These are phyloP conservation scores for Eulemur coronatus DNA, from an alignment of 2,797 vertebrate species.

Conservation along the genomic window DNA sequence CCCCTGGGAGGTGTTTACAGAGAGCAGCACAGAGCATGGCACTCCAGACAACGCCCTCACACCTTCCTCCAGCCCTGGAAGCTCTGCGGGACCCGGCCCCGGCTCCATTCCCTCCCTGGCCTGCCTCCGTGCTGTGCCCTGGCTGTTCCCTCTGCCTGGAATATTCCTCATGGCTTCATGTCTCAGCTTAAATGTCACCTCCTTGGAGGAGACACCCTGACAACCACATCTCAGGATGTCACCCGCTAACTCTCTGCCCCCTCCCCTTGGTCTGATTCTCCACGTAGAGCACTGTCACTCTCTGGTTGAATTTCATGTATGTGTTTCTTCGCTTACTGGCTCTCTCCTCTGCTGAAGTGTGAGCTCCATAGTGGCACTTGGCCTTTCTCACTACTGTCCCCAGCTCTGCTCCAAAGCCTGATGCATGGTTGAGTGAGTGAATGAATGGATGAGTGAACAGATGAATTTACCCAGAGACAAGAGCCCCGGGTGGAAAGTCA, in stretches of 20 bases:
- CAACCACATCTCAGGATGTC: neutral
- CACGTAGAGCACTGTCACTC: rapidly evolving
- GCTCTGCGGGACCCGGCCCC: neutral
- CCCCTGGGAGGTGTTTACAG: neutral
- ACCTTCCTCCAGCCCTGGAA: neutral
- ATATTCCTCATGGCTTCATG: rapidly evolving
- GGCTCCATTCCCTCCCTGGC: too few relatives aligned
- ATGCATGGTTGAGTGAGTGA: neutral
- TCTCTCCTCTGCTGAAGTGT: neutral
- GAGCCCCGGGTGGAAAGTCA: neutral
- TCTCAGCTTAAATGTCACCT: neutral
- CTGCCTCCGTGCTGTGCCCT: rapidly evolving
- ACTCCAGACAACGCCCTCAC: neutral
- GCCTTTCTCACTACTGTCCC: neutral
- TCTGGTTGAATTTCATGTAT: rapidly evolving
- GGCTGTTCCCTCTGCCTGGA: neutral
- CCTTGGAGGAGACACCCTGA: neutral
- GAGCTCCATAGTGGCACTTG: rapidly evolving
- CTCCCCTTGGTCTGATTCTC: neutral
- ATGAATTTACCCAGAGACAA: neutral
- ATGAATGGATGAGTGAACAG: neutral
- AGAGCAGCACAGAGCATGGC: neutral
- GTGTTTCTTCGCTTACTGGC: too few relatives aligned
- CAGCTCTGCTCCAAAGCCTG: neutral
- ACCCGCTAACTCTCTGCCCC: neutral